Evolutionary conservation across 2,797 vertebrate species (phyloP).

Genomic region (Numenius phaeopus): DNA sequence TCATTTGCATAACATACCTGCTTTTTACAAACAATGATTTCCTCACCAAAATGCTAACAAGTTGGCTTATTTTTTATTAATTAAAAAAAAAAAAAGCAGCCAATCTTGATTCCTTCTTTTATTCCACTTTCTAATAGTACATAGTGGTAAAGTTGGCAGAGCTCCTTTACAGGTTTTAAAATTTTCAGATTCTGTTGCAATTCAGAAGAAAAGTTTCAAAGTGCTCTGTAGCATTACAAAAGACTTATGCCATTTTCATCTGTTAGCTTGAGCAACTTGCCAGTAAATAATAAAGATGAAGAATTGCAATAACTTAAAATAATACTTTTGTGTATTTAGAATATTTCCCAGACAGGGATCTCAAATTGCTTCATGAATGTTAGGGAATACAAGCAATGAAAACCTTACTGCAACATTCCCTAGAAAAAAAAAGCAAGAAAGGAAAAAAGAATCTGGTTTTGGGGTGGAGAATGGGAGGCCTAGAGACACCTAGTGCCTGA

Average conservation of each 20-base stretch:
- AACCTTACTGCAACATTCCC: background rate
- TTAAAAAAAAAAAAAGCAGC: background rate
- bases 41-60: constrained; percentile 29
- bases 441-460: background rate
- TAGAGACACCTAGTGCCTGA: background rate
- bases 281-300: constrained; percentile 23
- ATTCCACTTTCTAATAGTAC: background rate
- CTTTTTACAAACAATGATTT: constrained; percentile 16
- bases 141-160: background rate
- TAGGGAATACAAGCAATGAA: background rate
- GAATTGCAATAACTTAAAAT: constrained; percentile 14
- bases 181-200: constrained; percentile 25
- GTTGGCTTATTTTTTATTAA: constrained; percentile 11
- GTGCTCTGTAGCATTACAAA: background rate
- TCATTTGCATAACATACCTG: constrained; percentile 67
- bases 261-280: background rate
- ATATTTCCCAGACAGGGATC: background rate
- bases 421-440: background rate
- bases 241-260: constrained; percentile 17
- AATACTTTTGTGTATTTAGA: constrained; percentile 12
- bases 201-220: constrained; percentile 1
- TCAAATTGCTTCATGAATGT: background rate
- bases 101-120: background rate
- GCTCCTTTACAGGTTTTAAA: background rate
- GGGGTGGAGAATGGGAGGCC: background rate